Conservation (phyloP, 2,797 vertebrate species). For the Brachymystax lenok region DNA sequence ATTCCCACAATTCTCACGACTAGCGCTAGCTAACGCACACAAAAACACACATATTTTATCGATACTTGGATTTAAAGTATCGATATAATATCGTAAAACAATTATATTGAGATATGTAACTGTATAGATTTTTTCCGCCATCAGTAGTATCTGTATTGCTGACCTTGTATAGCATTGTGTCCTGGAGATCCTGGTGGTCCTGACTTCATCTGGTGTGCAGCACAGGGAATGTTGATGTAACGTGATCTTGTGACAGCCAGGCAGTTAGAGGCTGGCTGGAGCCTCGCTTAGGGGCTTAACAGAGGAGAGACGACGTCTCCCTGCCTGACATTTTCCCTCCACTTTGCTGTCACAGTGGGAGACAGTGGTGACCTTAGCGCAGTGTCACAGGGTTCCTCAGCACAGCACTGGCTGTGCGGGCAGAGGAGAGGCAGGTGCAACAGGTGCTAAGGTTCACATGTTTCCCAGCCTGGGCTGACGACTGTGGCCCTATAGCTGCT, state of each 20-base stretch:
- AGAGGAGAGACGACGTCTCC: not conserved
- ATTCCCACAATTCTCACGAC: too few relatives aligned
- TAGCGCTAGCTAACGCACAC: too few relatives aligned
- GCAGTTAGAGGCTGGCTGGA: conserved; percentile 16
- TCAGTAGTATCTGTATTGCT: not conserved
- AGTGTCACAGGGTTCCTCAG: conserved; percentile 8
- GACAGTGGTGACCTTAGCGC: conserved; percentile 5
- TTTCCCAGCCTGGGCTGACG: not conserved
- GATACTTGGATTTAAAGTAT: too few relatives aligned
- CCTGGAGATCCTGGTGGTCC: conserved; percentile 28
- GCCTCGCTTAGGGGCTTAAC: not conserved
- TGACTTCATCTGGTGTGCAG: conserved; percentile 10
- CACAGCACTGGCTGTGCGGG: not conserved
- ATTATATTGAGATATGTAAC: too few relatives aligned
- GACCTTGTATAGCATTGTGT: conserved; percentile 3
- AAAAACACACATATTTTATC: too few relatives aligned
- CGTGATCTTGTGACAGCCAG: conserved; percentile 16
- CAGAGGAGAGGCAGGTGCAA: conserved; percentile 11
- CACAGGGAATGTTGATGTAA: conserved; percentile 9
- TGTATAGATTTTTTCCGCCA: too few relatives aligned
- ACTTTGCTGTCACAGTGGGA: conserved; percentile 8
- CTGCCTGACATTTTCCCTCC: conserved; percentile 18
- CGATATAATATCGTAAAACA: too few relatives aligned
- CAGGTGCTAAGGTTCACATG: conserved; percentile 12
- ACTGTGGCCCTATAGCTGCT: not conserved